Base-by-base conservation (phyloP, 2,113 vertebrate species). In the Platycercus adscitus region DNA sequence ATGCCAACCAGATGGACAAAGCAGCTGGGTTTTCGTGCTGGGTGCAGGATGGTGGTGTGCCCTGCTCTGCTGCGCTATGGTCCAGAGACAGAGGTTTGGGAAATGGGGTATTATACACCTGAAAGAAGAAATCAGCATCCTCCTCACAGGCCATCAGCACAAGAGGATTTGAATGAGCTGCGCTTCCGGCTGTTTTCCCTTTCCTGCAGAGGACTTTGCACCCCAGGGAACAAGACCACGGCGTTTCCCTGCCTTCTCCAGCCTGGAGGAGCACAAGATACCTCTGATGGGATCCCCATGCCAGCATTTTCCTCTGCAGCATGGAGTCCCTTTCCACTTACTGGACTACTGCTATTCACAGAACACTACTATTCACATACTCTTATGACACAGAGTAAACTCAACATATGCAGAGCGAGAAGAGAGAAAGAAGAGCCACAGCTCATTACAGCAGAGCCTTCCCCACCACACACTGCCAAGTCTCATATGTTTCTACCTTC, bases 341-440 rank as follows among this genome's bases (percentile, higher is more conserved):
- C 10, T 0, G 13, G 33, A 33, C n/a, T 41, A 29, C 4, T 7
- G 14, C 39, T 41, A 4, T 9, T 25, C 25, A 31, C 64, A 77
- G 80, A 78, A 2, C 39, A 23, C 3, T 9, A 17, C 39, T 41
- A 5, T 9, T 23, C 25, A 25, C 64, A 65, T 68, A 24, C 60
- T 72, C 41, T 21, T 1, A 3, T 4, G 17, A 39, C 46, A 35
- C 7, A 5, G 52, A 39, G 41, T 50, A 88, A 81, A 81, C 44
- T 39, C 0, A 0, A 11, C 10, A 23, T 2, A 11, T 1, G 5
- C 0, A 0, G 11, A 28, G 23, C 7, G 35, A 76, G 14, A 15
- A 44, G 35, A 68, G 31, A 39, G 50, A 81, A n/a, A 63, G 50
- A 25, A 9, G 79, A 43, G 39, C 68, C 21, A 6, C 0, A 72